A percentile compares a stretch with the other conserved stretches of the same genome.
These are phyloP conservation scores for Malthinus flaveolus DNA, from an alignment of 2,888 invertebrate species.

Conservation along the genomic window DNA sequence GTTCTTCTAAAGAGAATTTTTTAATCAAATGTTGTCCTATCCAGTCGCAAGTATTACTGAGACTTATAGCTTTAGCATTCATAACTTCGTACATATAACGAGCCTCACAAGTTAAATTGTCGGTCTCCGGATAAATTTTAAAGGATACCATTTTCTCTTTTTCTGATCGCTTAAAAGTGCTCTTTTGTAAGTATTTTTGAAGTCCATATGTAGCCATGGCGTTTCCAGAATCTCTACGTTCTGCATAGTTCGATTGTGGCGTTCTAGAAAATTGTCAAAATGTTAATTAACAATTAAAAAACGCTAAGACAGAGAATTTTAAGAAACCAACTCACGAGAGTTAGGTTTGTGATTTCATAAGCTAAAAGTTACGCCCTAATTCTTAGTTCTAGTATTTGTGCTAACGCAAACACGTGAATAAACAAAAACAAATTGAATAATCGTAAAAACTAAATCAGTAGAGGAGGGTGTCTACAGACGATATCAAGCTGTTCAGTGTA, in stretches of 20 bases:
- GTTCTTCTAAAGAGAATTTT: constrained; percentile 43
- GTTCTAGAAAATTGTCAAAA: constrained; percentile 1
- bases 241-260: constrained; percentile 28
- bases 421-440: no score
- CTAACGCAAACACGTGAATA: no score
- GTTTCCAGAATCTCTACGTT: constrained; percentile 60
- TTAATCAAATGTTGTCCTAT: constrained; percentile 44
- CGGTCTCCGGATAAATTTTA: constrained; percentile 13
- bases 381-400: background rate
- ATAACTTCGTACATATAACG: constrained; percentile 61
- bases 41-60: constrained; percentile 52
- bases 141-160: constrained; percentile 12
- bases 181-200: constrained; percentile 7
- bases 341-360: no score
- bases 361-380: background rate
- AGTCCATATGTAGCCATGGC: constrained; percentile 53
- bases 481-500: no score
- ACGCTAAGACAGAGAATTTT: no score
- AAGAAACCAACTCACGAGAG: no score
- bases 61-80: constrained; percentile 50
- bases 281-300: no score
- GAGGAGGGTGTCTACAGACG: no score
- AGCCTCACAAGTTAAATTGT: constrained; percentile 24
- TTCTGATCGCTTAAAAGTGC: constrained; percentile 13
- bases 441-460: no score